These are phyloP conservation scores for Falco novaeseelandiae DNA, from an alignment of 2,797 vertebrate species.

Conservation along the genomic window DNA sequence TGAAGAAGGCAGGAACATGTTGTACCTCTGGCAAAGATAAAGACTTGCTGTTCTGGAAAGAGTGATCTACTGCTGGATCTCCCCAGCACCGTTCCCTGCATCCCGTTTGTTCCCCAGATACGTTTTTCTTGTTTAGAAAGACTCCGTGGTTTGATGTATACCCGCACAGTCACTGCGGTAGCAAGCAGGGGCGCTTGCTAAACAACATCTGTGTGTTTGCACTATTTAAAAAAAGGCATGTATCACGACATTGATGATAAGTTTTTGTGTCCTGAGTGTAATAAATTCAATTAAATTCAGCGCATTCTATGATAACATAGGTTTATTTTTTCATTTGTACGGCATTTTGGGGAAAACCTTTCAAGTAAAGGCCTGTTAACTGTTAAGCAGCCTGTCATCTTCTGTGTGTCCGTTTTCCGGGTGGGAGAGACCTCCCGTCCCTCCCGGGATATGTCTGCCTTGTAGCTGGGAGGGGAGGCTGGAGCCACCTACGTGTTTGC, in stretches of 20 bases:
- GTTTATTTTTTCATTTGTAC: background rate
- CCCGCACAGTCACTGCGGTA: background rate
- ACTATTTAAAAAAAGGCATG: background rate
- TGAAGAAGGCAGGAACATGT: background rate
- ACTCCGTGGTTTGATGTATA: fast-evolving
- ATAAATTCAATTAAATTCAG: background rate
- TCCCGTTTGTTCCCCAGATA: background rate
- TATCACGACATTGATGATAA: background rate
- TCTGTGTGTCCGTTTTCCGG: background rate
- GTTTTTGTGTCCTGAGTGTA: background rate
- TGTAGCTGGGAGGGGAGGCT: too few species aligned
- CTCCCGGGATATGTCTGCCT: background rate
- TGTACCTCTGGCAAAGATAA: background rate
- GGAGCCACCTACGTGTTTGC: background rate
- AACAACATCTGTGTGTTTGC: background rate
- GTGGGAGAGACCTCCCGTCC: background rate
- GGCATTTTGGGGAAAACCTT: fast-evolving
- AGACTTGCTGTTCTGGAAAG: background rate
- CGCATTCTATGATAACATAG: fast-evolving
- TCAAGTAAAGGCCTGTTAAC: background rate
- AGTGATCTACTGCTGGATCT: background rate
- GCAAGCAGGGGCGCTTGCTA: background rate
- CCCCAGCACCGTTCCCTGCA: background rate
- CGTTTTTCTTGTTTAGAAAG: background rate
- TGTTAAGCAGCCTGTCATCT: background rate